A percentile compares a stretch with the other conserved stretches of the same genome.
phyloP scores from a whole-genome alignment of 2,797 vertebrate species.

The Coccyzus lansbergi region DNA sequence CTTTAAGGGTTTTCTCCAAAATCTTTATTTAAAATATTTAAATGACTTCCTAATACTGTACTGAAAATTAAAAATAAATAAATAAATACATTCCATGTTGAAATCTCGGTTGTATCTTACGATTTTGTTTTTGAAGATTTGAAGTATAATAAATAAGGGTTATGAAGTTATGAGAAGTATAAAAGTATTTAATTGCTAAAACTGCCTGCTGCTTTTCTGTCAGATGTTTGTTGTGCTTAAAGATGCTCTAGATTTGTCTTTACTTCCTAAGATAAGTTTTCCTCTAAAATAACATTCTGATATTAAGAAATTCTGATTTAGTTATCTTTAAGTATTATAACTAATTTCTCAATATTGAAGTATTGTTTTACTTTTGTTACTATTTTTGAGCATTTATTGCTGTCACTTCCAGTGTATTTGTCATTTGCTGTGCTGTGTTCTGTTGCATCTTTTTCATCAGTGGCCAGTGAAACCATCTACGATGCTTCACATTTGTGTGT shows the following conservation, averaged over 20 bases:
- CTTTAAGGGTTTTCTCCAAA: conserved; percentile 57
- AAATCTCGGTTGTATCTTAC: conserved; percentile 26
- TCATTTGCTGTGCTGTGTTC: neutral
- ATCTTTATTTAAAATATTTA: conserved; percentile 59
- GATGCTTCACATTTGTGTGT: neutral
- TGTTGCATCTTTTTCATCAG: neutral
- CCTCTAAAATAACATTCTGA: neutral
- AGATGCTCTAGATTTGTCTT: neutral
- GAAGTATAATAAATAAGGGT: neutral
- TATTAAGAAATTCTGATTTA: neutral
- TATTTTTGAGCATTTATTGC: neutral
- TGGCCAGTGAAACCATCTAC: neutral
- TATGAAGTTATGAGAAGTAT: neutral
- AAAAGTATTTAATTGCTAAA: neutral
- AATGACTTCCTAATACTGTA: conserved; percentile 79
- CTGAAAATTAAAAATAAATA: conserved; percentile 70
- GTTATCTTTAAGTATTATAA: neutral
- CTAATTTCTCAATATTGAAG: neutral
- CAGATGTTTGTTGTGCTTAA: neutral
- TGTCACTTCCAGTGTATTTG: fast-evolving
- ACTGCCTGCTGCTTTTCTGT: neutral
- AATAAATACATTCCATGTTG: conserved; percentile 83
- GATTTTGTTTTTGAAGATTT: neutral
- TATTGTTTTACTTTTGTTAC: neutral
- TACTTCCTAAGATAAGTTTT: neutral